A percentile compares a stretch with the other conserved stretches of the same genome.
phyloP scores from a whole-genome alignment of 2,113 vertebrate genomes.

The Etheostoma cragini region DNA sequence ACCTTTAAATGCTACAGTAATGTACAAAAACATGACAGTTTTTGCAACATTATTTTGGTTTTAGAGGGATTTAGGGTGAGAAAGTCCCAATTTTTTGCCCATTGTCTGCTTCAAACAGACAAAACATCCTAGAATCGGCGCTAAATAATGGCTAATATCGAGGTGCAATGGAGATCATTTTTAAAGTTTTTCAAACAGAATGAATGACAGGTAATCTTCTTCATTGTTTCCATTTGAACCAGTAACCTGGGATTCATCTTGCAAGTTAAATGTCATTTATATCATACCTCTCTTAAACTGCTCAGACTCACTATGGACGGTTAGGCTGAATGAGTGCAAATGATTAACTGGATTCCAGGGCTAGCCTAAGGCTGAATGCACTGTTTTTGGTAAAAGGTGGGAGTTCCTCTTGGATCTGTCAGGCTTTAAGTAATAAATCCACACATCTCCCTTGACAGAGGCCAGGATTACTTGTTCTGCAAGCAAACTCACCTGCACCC shows the following conservation, averaged over 20 bases:
- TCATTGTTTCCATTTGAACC: constrained; percentile 8
- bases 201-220: not conserved
- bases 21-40: constrained; percentile 18
- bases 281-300: constrained; percentile 1
- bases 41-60: not conserved
- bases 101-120: not conserved
- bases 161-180: not conserved
- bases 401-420: constrained; percentile 58
- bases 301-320: constrained; percentile 4
- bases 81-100: not conserved
- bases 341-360: constrained; percentile 47
- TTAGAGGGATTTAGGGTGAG: not conserved
- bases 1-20: constrained; percentile 15
- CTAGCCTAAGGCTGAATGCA: constrained; percentile 32
- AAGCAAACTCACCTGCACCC: constrained; percentile 47
- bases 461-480: constrained; percentile 57
- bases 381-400: constrained; percentile 56
- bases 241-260: not conserved
- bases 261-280: constrained; percentile 18
- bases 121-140: not conserved
- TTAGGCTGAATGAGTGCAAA: constrained; percentile 39
- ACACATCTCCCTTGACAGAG: constrained; percentile 49
- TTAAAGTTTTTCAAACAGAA: not conserved
- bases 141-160: not conserved
- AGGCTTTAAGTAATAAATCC: constrained; percentile 66